Percentiles rank a stretch among this genome's conserved stretches.
phyloP scores from a whole-genome alignment of 2,888 invertebrate species.

The Anthrax anthrax region DNA sequence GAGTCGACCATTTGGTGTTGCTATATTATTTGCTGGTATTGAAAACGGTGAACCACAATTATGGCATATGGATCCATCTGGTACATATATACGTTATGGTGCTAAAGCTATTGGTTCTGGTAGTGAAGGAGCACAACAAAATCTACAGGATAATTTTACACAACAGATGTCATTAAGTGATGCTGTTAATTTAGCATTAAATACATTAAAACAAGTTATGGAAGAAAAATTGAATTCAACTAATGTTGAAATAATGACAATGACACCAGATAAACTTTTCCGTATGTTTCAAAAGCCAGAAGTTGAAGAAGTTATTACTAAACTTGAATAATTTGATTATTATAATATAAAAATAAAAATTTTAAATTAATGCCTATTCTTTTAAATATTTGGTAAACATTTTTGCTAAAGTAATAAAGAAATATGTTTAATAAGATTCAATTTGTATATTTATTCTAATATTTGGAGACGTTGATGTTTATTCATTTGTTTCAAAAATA shows the following conservation, averaged over 20 bases:
- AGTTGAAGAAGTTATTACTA: slow-evolving; percentile 75
- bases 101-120: slow-evolving; percentile 99
- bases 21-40: slow-evolving; percentile 84
- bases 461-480: too few relatives aligned
- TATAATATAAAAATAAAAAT: too few relatives aligned
- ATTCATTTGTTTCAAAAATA: too few relatives aligned
- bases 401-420: too few relatives aligned
- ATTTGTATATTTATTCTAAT: too few relatives aligned
- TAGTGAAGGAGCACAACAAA: slow-evolving; percentile 97
- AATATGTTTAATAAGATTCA: too few relatives aligned
- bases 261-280: slow-evolving; percentile 70
- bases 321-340: slow-evolving; percentile 41
- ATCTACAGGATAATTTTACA: slow-evolving; percentile 57
- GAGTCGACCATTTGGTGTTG: slow-evolving; percentile 98
- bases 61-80: slow-evolving; percentile 98
- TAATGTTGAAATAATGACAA: slow-evolving; percentile 94
- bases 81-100: slow-evolving; percentile 94
- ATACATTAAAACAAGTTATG: slow-evolving; percentile 98
- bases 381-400: too few relatives aligned
- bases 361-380: too few relatives aligned
- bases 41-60: slow-evolving; percentile 90
- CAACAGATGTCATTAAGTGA: slow-evolving; percentile 87
- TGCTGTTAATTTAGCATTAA: slow-evolving; percentile 79
- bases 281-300: slow-evolving; percentile 84
- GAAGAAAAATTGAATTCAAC: slow-evolving; percentile 95